These are phyloP conservation scores for Heliconius hortense DNA, from an alignment of 2,888 invertebrate species.

Conservation along the genomic window DNA sequence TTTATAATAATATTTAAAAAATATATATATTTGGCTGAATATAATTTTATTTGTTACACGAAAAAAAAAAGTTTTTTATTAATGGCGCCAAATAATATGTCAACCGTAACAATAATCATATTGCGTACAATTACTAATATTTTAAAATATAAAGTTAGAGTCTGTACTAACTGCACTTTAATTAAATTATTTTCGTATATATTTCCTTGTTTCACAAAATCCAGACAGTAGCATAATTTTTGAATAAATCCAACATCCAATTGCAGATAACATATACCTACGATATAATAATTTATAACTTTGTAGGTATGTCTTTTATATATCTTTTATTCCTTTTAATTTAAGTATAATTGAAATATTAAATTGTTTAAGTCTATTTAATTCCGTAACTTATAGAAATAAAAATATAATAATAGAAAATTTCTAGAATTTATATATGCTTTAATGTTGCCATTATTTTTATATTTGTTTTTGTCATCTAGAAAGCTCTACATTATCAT, in stretches of 20 bases:
- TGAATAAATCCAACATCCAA: neutral
- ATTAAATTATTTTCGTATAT: neutral
- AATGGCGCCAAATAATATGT: constrained; percentile 1
- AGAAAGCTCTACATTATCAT: neutral
- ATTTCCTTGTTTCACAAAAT: neutral
- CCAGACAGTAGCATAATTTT: neutral
- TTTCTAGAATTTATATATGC: neutral
- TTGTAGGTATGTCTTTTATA: too few species aligned
- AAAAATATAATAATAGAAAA: neutral
- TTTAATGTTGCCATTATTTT: constrained; percentile 12
- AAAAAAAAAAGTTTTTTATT: neutral
- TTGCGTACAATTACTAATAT: neutral
- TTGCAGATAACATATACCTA: neutral
- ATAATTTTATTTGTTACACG: neutral
- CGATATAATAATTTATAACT: too few species aligned
- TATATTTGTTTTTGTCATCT: neutral
- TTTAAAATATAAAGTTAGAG: neutral
- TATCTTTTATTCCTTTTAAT: too few species aligned
- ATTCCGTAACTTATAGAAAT: neutral
- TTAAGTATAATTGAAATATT: too few species aligned
- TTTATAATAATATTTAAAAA: neutral
- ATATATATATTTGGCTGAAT: neutral
- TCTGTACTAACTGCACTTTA: neutral
- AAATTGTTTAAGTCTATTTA: too few species aligned
- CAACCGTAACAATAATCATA: neutral